Evolutionary conservation across 2,797 vertebrate species (phyloP).

Genomic region (Pogoniulus pusillus): DNA sequence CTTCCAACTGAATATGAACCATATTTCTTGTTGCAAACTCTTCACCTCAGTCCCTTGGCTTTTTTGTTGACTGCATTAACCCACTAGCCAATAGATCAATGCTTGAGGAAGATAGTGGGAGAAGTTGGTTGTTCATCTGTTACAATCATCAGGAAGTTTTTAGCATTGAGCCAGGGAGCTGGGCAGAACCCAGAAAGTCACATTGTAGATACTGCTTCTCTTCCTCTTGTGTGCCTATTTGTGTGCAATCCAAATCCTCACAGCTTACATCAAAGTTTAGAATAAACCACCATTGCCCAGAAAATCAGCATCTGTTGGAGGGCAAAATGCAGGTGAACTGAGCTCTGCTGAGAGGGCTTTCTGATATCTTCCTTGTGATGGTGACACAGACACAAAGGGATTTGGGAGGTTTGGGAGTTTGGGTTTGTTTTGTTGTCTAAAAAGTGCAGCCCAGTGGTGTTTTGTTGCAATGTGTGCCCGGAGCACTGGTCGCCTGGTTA

Average conservation of each 20-base stretch:
- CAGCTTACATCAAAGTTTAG: neutral
- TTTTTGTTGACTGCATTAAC: neutral
- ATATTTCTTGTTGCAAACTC: neutral
- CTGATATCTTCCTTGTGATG: neutral
- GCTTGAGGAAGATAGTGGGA: neutral
- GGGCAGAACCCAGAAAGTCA: neutral
- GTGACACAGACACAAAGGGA: neutral
- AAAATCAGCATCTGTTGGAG: neutral
- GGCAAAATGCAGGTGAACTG: neutral
- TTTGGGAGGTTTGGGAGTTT: neutral
- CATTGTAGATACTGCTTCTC: neutral
- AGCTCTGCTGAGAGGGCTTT: neutral
- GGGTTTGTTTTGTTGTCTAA: neutral
- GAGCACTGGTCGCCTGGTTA: neutral
- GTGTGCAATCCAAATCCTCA: neutral
- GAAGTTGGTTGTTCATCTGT: neutral
- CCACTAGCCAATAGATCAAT: neutral
- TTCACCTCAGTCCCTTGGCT: neutral
- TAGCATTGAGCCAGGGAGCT: neutral
- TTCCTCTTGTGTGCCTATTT: neutral
- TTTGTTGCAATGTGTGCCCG: neutral
- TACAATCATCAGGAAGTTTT: neutral
- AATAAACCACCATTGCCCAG: neutral
- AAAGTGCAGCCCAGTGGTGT: accelerated
- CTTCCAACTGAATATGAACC: neutral